A percentile compares a stretch with the other conserved stretches of the same genome.
Conservation (phyloP, 2,888 invertebrate species). For the Panorpa germanica region DNA sequence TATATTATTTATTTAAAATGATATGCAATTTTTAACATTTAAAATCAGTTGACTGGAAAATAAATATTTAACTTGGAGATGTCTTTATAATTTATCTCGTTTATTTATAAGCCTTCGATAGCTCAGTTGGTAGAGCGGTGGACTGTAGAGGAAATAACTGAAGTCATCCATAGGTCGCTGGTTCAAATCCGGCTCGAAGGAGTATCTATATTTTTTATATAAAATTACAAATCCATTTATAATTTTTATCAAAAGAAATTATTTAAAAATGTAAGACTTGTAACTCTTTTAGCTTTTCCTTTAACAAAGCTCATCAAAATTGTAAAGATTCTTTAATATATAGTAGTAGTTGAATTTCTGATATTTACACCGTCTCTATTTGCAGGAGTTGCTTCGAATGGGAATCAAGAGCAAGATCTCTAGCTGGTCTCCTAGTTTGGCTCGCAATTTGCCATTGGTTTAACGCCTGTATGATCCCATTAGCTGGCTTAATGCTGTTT, state of each 20-base stretch:
- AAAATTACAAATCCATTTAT: no score
- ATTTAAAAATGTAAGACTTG: no score
- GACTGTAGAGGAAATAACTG: neutral
- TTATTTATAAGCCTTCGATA: neutral
- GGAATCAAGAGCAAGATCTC: constrained; percentile 77
- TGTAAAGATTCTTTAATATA: no score
- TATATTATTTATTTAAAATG: constrained; percentile 4
- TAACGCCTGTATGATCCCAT: constrained; percentile 88
- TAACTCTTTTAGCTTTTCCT: no score
- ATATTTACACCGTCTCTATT: constrained; percentile 13
- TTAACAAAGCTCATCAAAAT: no score
- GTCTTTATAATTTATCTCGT: constrained; percentile 3
- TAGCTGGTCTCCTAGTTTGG: constrained; percentile 68
- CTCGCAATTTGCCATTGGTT: constrained; percentile 83
- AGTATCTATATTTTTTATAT: no score
- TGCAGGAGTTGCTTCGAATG: constrained; percentile 88
- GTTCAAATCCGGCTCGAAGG: no score
- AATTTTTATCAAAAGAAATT: no score
- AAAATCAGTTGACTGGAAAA: neutral
- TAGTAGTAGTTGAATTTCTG: neutral
- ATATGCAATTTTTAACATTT: no score
- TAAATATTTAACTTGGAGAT: constrained; percentile 6
- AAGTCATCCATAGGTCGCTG: neutral
- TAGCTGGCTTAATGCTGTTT: constrained; percentile 62
- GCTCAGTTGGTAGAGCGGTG: neutral